Base-by-base conservation (phyloP, 2,888 invertebrate genomes). In the Corbicula japonica region DNA sequence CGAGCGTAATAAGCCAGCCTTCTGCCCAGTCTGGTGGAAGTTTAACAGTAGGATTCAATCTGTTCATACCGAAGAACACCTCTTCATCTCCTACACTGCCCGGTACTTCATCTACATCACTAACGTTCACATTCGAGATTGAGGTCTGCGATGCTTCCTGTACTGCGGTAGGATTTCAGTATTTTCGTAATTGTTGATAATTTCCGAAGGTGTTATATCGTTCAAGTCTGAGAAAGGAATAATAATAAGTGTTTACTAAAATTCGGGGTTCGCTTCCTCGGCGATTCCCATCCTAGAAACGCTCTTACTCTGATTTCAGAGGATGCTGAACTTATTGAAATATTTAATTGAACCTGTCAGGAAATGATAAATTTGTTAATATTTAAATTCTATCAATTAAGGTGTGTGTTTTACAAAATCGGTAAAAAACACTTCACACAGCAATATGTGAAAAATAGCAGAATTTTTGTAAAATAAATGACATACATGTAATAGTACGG, bases 161-260 rank as follows among this genome's bases (percentile, higher is more conserved):
- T 18, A 52, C 66, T n/a, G 66, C 66, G 26, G 66, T 66, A 63
- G 4, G n/a, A n/a, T n/a, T n/a, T n/a, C n/a, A n/a, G n/a, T n/a
- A n/a, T n/a, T n/a, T n/a, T n/a, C n/a, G n/a, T n/a, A n/a, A n/a
- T n/a, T n/a, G n/a, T n/a, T n/a, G n/a, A n/a, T n/a, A n/a, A n/a
- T n/a, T n/a, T n/a, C n/a, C n/a, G n/a, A n/a, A n/a, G n/a, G 63
- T 46, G 1, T 23, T 1, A 26, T 35, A 6, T 18, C 5, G 6
- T 21, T 21, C 23, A 26, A 8, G 5, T 28, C 5, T 6, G 6
- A 8, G 26, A 10, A 5, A 28, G 8, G 6, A 10, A 26, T 54
- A 21, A 5, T 12, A 10, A 54, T 3, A 8, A 26, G 23, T 12
- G 21, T 54, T 28, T 6, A 26, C 28, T 28, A 26, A 4, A 12